These are phyloP conservation scores for Cyprinus carpio DNA, from an alignment of 2,113 vertebrate genomes.

Conservation along the genomic window DNA sequence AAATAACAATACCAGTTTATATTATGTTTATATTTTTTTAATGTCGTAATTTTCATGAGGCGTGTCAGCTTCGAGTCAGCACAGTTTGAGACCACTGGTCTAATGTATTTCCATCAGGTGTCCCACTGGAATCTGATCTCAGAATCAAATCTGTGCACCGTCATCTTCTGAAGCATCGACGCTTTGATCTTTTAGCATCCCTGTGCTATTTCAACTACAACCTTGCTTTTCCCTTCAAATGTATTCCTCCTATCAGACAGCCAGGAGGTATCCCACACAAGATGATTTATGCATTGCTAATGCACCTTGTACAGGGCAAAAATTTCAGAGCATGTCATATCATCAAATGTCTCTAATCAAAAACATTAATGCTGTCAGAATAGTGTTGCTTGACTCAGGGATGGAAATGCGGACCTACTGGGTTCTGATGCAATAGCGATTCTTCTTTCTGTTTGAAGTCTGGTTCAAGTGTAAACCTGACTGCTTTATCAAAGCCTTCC, in stretches of 20 bases:
- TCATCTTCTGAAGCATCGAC: constrained; percentile 52
- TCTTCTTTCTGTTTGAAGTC: constrained; percentile 42
- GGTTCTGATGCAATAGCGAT: constrained; percentile 8
- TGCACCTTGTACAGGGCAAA: not conserved
- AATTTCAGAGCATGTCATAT: not conserved
- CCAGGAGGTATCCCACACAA: not conserved
- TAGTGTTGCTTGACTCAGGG: not conserved
- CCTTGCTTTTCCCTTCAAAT: not conserved
- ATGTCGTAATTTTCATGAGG: not conserved
- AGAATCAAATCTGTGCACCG: constrained; percentile 47
- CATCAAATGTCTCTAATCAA: not conserved
- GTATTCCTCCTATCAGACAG: not conserved
- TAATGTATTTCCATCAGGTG: constrained; percentile 47
- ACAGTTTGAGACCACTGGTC: not conserved
- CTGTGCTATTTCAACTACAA: constrained; percentile 15
- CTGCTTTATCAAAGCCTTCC: constrained; percentile 34
- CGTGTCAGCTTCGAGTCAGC: not conserved
- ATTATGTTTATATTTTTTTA: not conserved
- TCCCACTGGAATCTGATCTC: constrained; percentile 35
- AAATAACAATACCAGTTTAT: not conserved
- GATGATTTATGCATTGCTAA: constrained; percentile 12
- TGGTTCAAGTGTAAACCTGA: constrained; percentile 29
- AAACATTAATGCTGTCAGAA: constrained; percentile 18
- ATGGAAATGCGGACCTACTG: not conserved
- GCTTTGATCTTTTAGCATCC: constrained; percentile 42